Evolutionary conservation across 2,888 invertebrate genomes (phyloP).

Genomic region (Oxytorus armatus): DNA sequence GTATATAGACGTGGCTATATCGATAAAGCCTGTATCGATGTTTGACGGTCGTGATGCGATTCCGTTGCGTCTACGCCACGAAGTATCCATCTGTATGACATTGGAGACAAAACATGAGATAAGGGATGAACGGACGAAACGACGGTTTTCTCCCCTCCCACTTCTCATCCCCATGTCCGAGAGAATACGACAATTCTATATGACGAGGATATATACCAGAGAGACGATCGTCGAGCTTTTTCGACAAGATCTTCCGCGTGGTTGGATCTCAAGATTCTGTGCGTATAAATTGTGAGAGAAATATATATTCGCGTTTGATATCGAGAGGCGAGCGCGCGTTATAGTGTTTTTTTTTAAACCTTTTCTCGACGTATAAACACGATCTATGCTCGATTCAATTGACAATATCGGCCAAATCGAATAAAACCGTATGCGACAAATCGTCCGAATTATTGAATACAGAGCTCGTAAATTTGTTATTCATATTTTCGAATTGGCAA

Average conservation of each 20-base stretch:
- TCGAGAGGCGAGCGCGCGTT: slow-evolving; percentile 12
- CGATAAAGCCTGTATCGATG: slow-evolving; percentile 5
- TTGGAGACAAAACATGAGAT: slow-evolving; percentile 12
- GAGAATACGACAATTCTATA: slow-evolving; percentile 12
- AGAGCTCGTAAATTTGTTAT: slow-evolving; percentile 1
- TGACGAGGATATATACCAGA: too few relatives aligned
- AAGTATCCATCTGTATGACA: slow-evolving; percentile 10
- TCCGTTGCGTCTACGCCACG: background rate
- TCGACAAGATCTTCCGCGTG: slow-evolving; percentile 14
- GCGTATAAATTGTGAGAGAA: slow-evolving; percentile 5
- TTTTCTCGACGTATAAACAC: background rate
- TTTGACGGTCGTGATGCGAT: slow-evolving; percentile 26
- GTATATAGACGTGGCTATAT: slow-evolving; percentile 12
- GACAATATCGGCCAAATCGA: background rate
- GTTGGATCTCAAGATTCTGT: slow-evolving; percentile 23
- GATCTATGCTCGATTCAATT: background rate
- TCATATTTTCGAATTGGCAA: background rate
- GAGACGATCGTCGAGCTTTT: slow-evolving; percentile 7
- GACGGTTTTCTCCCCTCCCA: slow-evolving; percentile 23
- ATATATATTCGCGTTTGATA: slow-evolving; percentile 21
- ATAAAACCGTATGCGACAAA: background rate
- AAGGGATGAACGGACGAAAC: slow-evolving; percentile 20
- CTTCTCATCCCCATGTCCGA: too few relatives aligned
- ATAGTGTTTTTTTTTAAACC: background rate
- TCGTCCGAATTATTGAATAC: background rate